A percentile compares a stretch with the other conserved stretches of the same genome.
Conservation (phyloP, 2,888 invertebrate species). For the Eulithis prunata region DNA sequence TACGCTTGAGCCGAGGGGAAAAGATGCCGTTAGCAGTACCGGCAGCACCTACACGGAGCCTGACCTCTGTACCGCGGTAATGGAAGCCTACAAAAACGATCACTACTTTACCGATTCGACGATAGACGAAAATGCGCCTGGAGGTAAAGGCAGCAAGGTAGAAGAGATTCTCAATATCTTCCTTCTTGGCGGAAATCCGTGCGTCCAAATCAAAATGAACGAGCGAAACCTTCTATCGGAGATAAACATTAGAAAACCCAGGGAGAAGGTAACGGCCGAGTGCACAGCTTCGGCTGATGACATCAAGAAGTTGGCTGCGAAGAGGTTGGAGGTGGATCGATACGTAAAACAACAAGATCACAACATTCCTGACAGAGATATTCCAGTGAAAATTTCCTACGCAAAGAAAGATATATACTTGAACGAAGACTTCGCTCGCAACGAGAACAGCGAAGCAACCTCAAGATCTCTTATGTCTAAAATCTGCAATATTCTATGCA, state of each 20-base stretch:
- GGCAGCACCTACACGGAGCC: slow-evolving; percentile 17
- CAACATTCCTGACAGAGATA: slow-evolving; percentile 58
- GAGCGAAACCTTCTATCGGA: slow-evolving; percentile 65
- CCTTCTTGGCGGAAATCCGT: slow-evolving; percentile 53
- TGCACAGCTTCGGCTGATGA: slow-evolving; percentile 68
- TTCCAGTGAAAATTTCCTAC: slow-evolving; percentile 68
- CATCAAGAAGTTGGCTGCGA: slow-evolving; percentile 59
- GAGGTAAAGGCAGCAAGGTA: slow-evolving; percentile 40
- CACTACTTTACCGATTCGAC: slow-evolving; percentile 63
- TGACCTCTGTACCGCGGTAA: slow-evolving; percentile 35
- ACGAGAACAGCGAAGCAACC: slow-evolving; percentile 44
- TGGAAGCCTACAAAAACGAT: slow-evolving; percentile 66
- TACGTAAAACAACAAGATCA: slow-evolving; percentile 47
- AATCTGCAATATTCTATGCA: slow-evolving; percentile 70
- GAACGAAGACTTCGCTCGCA: slow-evolving; percentile 58
- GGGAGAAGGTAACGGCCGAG: slow-evolving; percentile 37
- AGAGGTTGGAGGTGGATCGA: slow-evolving; percentile 58
- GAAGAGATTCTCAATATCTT: slow-evolving; percentile 63
- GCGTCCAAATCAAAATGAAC: slow-evolving; percentile 61
- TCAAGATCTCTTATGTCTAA: slow-evolving; percentile 64
- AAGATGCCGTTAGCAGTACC: slow-evolving; percentile 29
- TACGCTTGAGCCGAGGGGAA: slow-evolving; percentile 17
- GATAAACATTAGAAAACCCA: slow-evolving; percentile 61
- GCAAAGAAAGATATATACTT: slow-evolving; percentile 70
- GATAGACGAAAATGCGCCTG: slow-evolving; percentile 48